Conservation (phyloP, 2,888 invertebrate species). For the Lepeophtheirus nordmannii region DNA sequence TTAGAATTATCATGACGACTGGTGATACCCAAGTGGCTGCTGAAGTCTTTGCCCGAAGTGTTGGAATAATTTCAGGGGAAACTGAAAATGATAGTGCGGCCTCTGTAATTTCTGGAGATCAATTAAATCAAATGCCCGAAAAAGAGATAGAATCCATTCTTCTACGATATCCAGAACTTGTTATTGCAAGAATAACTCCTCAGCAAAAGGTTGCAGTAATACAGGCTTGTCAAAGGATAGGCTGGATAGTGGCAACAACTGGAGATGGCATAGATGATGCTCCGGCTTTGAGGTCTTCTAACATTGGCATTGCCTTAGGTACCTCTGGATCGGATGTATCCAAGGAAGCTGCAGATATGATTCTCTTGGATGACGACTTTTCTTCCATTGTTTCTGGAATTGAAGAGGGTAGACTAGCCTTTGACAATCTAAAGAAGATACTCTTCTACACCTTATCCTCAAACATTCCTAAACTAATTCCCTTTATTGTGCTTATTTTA, state of each 20-base stretch:
- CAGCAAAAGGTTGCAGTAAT: conserved; percentile 42
- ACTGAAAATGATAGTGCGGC: conserved; percentile 42
- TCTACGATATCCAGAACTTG: conserved; percentile 37
- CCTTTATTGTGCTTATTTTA: conserved; percentile 87
- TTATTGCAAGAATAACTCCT: conserved; percentile 41
- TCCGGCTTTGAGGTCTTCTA: conserved; percentile 44
- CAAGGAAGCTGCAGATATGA: conserved; percentile 99
- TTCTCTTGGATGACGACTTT: conserved; percentile 92
- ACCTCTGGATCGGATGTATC: conserved; percentile 87
- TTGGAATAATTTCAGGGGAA: conserved; percentile 84
- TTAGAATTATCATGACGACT: conserved; percentile 77
- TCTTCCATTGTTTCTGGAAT: conserved; percentile 92
- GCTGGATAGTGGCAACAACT: conserved; percentile 44
- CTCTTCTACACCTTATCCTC: conserved; percentile 91
- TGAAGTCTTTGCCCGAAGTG: conserved; percentile 84
- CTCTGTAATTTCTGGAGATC: conserved; percentile 39
- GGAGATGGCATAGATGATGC: conserved; percentile 47
- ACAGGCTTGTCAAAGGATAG: conserved; percentile 44
- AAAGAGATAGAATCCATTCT: conserved; percentile 30
- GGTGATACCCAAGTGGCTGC: conserved; percentile 92
- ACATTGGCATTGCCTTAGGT: conserved; percentile 67
- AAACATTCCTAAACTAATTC: conserved; percentile 93
- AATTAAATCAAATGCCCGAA: conserved; percentile 32
- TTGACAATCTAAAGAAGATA: conserved; percentile 93
- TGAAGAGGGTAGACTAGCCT: conserved; percentile 82